phyloP scores from a whole-genome alignment of 2,888 invertebrate species.

The Acholoe squamosa region DNA sequence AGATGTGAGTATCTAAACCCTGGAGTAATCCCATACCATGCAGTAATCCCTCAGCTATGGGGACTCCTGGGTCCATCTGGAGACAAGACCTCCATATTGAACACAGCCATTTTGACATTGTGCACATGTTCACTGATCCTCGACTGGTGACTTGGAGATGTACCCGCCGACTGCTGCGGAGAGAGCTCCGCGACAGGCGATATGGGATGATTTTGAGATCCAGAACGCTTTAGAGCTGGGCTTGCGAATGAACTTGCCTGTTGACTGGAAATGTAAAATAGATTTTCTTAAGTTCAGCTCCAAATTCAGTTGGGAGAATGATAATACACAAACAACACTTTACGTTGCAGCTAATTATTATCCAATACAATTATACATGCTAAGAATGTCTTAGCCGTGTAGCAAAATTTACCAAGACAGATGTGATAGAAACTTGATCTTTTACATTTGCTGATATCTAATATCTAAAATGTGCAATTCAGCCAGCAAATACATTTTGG shows the following conservation, averaged over 20 bases:
- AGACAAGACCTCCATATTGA: not conserved
- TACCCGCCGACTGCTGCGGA: not conserved
- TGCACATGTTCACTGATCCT: slow-evolving; percentile 35
- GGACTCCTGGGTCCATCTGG: not conserved
- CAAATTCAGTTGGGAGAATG: not conserved
- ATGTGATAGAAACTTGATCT: too few relatives aligned
- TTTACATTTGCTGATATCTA: too few relatives aligned
- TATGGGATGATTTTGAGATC: not conserved
- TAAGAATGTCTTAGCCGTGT: too few relatives aligned
- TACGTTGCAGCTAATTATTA: too few relatives aligned
- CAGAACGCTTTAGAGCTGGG: slow-evolving; percentile 21
- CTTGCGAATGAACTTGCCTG: not conserved
- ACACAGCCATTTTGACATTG: slow-evolving; percentile 42
- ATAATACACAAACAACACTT: too few relatives aligned
- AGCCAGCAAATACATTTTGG: too few relatives aligned
- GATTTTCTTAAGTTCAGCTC: not conserved
- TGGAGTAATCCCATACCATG: not conserved
- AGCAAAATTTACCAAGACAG: too few relatives aligned
- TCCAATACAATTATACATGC: too few relatives aligned
- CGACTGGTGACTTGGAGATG: not conserved
- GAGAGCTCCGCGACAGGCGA: not conserved
- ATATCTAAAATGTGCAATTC: too few relatives aligned
- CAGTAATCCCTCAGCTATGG: not conserved
- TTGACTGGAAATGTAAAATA: slow-evolving; percentile 1
- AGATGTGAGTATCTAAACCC: too few relatives aligned